Conservation (phyloP, 2,888 invertebrate species). For the Rhopalosiphum nymphaeae region DNA sequence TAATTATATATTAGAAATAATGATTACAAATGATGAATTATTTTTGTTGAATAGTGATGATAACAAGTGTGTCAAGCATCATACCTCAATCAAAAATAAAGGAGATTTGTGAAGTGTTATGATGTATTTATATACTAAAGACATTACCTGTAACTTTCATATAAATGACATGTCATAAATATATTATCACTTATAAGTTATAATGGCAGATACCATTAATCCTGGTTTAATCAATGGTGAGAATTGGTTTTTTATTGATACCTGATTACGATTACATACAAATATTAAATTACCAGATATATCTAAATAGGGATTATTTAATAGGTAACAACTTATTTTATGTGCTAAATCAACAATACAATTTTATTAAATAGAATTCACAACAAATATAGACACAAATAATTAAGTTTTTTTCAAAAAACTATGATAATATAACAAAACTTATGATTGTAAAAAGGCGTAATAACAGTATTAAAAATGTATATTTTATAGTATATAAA, state of each 20-base stretch:
- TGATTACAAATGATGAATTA: no score
- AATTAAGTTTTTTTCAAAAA: constrained; percentile 29
- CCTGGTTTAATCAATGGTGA: background rate
- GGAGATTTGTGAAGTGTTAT: no score
- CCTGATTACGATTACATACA: background rate
- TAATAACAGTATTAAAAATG: constrained; percentile 44
- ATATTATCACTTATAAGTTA: no score
- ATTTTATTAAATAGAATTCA: constrained; percentile 49
- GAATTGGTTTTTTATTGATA: background rate
- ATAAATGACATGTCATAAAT: no score
- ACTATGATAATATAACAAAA: constrained; percentile 45
- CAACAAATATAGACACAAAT: constrained; percentile 44
- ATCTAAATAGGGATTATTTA: background rate
- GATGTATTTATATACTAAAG: no score
- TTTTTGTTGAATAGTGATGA: no score
- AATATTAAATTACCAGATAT: background rate
- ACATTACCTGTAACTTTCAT: no score
- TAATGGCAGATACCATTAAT: background rate
- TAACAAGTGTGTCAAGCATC: no score
- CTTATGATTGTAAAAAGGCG: background rate
- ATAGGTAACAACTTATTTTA: constrained; percentile 5
- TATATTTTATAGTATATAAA: constrained; percentile 4
- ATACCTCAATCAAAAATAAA: no score
- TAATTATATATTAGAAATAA: no score
- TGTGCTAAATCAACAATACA: constrained; percentile 36